Conservation (phyloP, 2,797 vertebrate genomes). For the Pelodytes ibericus region DNA sequence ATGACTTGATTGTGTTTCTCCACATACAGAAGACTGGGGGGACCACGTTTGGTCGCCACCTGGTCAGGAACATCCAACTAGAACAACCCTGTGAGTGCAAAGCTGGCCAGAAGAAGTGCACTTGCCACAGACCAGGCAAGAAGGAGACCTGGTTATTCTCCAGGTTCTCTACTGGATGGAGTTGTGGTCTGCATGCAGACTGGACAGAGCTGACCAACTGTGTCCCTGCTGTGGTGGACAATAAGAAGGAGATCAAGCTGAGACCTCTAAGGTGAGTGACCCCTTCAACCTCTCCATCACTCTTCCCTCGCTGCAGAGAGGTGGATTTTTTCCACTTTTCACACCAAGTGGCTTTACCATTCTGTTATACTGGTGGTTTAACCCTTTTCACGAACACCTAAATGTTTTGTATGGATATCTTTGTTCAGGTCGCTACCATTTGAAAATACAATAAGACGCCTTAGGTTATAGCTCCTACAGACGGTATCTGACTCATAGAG, state of each 20-base stretch:
- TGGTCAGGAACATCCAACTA: constrained; percentile 93
- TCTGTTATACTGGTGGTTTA: not conserved
- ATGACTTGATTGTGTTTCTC: constrained; percentile 93
- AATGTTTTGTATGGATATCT: too few species aligned
- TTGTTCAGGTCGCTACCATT: too few species aligned
- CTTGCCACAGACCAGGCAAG: constrained; percentile 90
- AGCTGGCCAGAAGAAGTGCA: constrained; percentile 95
- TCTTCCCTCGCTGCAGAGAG: not conserved
- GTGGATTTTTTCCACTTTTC: not conserved
- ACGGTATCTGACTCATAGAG: not conserved
- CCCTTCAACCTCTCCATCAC: not conserved
- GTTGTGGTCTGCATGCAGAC: constrained; percentile 94
- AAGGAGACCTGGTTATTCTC: constrained; percentile 96
- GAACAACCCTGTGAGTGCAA: constrained; percentile 93
- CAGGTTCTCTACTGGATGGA: constrained; percentile 97
- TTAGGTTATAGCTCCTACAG: too few species aligned
- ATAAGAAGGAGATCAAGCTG: constrained; percentile 70
- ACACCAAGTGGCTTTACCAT: not conserved
- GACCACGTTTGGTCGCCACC: constrained; percentile 93
- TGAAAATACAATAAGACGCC: too few species aligned
- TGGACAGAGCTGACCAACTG: constrained; percentile 96
- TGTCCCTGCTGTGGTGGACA: constrained; percentile 87
- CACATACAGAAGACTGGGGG: constrained; percentile 97
- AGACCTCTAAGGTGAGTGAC: constrained; percentile 72
- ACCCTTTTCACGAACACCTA: not conserved